Conservation (phyloP, 1,140 invertebrate species). For the Nymphalis io region DNA sequence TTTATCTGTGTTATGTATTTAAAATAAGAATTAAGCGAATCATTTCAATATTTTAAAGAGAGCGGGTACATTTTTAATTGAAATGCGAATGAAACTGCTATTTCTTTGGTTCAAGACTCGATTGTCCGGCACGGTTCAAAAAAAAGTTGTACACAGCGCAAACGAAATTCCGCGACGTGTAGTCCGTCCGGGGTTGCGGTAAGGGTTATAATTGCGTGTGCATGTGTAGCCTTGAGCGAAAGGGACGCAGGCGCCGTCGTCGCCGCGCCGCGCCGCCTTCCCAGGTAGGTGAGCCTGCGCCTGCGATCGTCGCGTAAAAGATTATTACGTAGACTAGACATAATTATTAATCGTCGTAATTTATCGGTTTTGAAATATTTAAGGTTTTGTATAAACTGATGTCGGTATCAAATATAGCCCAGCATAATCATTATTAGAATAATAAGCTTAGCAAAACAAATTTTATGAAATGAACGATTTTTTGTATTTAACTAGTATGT, state of each 20-base stretch:
- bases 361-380: no score
- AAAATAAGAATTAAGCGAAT: slow-evolving; percentile 9
- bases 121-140: slow-evolving; percentile 54
- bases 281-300: slow-evolving; percentile 58
- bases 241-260: slow-evolving; percentile 68
- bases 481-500: no score
- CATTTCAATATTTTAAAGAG: slow-evolving; percentile 14
- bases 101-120: slow-evolving; percentile 49
- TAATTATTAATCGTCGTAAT: not conserved
- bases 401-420: no score
- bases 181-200: slow-evolving; percentile 13
- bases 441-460: no score
- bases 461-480: no score
- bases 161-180: slow-evolving; percentile 33
- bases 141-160: slow-evolving; percentile 42
- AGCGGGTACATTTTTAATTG: slow-evolving; percentile 23
- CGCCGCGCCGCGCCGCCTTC: slow-evolving; percentile 60
- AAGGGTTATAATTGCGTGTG: slow-evolving; percentile 47
- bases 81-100: slow-evolving; percentile 37
- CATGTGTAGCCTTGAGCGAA: slow-evolving; percentile 68
- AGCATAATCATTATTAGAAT: no score
- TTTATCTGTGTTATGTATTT: not conserved
- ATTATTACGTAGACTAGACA: slow-evolving; percentile 46
- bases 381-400: no score
- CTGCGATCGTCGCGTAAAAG: slow-evolving; percentile 44